A percentile compares a stretch with the other conserved stretches of the same genome.
Evolutionary conservation across 2,113 vertebrate species (phyloP).

Genomic region (Cochlearius cochlearius): DNA sequence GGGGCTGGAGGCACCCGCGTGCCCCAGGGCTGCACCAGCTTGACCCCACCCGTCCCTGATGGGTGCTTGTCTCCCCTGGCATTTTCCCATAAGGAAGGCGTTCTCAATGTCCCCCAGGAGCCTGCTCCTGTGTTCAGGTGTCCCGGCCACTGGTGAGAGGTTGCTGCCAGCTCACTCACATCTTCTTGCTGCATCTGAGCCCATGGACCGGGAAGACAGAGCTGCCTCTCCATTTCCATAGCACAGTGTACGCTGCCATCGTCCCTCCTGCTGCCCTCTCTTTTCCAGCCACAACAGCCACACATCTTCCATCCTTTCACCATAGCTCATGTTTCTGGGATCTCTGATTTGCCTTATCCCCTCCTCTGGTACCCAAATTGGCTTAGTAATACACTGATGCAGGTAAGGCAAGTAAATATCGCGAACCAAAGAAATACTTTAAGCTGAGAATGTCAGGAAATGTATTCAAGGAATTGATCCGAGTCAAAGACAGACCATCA

Average conservation of each 20-base stretch:
- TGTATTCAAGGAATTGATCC: neutral
- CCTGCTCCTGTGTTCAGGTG: neutral
- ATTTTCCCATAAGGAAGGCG: rapidly evolving
- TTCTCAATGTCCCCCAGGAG: neutral
- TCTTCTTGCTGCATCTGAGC: neutral
- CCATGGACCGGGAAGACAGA: neutral
- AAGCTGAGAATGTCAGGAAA: neutral
- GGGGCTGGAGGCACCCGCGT: rapidly evolving
- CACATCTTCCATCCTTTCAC: neutral
- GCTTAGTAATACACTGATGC: neutral
- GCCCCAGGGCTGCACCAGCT: neutral
- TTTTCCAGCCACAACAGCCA: neutral
- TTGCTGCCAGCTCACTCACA: neutral
- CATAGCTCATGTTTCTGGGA: rapidly evolving
- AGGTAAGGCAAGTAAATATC: neutral
- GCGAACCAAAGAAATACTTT: neutral
- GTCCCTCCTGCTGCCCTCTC: neutral
- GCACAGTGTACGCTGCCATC: neutral
- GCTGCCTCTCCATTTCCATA: neutral
- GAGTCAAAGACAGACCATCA: neutral
- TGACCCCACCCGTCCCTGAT: rapidly evolving
- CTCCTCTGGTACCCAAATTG: rapidly evolving
- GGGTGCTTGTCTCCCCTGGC: neutral
- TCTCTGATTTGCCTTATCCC: no score
- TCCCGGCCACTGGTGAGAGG: no score